Evolutionary conservation across 2,888 invertebrate genomes (phyloP), one percentile per base, ranked within the genome.

Genomic region (Ichneumoninae sp.): DNA sequence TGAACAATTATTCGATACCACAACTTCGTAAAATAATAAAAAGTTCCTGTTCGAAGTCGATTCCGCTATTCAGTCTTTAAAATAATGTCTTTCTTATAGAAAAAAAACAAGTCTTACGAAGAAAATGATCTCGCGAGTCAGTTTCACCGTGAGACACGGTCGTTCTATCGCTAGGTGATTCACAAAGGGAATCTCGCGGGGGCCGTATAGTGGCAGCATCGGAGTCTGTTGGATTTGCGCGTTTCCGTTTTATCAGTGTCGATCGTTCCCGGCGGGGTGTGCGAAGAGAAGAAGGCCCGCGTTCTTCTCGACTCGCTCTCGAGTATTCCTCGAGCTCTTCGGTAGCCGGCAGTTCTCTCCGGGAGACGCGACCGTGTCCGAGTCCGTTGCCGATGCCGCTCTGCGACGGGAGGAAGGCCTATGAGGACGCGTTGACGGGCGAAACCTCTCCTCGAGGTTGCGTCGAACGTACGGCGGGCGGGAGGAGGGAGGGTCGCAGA

Each of bases 201-300:
- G 82, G 80, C 54, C 13, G 65, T 76, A 50, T 72, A 62, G 68
- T 70, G 36, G 69, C 68, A 52, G 52, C 72, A 78, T 78, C 84
- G 82, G 77, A 78, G 86, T 86, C 86, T 83, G 82, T 76, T 83
- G 86, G 85, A 86, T 22, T 57, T 88, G 78, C 83, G 90, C 92
- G 91, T 92, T 91, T 90, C 90, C 40, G 89, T 90, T 95, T 96
- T 96, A 96, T 96, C 96, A 92, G 91, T 92, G 92, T 93, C 91
- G 92, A 92, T 93, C 92, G 91, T 87, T 84, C 85, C 26, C 50
- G 36, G 78, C 57, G 54, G 52, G 71, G 65, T 68, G 80, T 77
- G 77, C 74, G 62, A 76, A 69, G 60, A 77, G 69, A 70, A 77
- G 69, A 60, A 77, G 69, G 57, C 66, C 22, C 36, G 65, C 50